Base-by-base conservation (phyloP, 2,888 invertebrate genomes). In the Helobdella robusta region DNA sequence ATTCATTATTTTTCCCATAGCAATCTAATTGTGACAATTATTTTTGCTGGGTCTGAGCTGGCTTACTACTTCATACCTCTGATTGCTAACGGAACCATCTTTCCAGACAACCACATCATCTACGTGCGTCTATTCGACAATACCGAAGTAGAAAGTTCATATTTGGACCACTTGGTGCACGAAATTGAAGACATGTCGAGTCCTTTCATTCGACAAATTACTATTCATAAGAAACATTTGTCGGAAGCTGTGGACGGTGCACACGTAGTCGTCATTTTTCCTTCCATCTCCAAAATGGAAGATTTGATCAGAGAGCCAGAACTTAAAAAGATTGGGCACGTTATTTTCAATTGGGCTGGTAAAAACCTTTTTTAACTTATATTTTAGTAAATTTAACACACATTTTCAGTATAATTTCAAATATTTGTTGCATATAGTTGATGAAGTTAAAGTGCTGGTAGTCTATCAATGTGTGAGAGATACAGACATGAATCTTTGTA, bases 21-120 rank as follows among this genome's bases (percentile, higher is more conserved):
- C 2, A 76, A 77, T 2, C 65, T 77, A 0, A 71, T 75, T 59
- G 70, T 78, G 8, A 76, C 76, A 66, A 74, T 79, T 46, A 75
- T 76, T 5, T 74, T 74, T 66, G 78, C 78, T 23, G 69, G 68
- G 20, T 73, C 72, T 34, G 69, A 72, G 20, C 69, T 73, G 0
- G 74, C 73, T 64, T 77, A 77, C 64, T 62, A 66, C 64, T 48
- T 78, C 62, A 65, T 77, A 1, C 69, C 73, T 56, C 40, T 70
- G 23, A 68, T 78, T 2, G 71, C 72, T 23, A 67, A 72, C n/a
- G 78, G 77, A 3, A 73, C 76, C 48, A 73, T 77, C 1, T 72
- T 79, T 30, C 76, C 76, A 0, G 54, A 34, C 3, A 64, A 70
- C 8, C 72, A 71, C 32, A 76, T 78, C 66, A 56, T 79, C n/a